phyloP scores from a whole-genome alignment of 1,140 invertebrate genomes.

The Drosophila lowei region DNA sequence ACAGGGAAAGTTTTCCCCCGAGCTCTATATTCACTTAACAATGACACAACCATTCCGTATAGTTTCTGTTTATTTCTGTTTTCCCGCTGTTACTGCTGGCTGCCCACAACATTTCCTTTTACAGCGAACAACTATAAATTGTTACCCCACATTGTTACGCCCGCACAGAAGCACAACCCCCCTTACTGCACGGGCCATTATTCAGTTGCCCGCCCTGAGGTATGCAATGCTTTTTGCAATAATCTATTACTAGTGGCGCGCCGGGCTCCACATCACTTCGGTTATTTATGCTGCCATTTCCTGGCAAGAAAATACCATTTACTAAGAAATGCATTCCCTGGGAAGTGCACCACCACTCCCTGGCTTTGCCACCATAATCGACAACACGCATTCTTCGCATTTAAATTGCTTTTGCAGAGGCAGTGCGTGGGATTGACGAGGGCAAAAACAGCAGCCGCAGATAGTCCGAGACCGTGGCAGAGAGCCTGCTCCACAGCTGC shows the following conservation, averaged over 20 bases:
- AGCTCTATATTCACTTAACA: conserved; percentile 39
- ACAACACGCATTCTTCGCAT: conserved; percentile 69
- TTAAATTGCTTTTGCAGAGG: conserved; percentile 67
- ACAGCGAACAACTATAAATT: conserved; percentile 68
- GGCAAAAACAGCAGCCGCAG: not conserved
- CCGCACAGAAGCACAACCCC: not conserved
- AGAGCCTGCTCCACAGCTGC: conserved; percentile 18
- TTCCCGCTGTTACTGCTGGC: conserved; percentile 22
- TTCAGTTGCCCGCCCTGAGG: conserved; percentile 41
- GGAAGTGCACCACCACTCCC: not conserved
- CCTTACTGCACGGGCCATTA: not conserved
- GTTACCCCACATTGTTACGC: conserved; percentile 16
- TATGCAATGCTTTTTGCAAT: conserved; percentile 72
- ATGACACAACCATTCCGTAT: conserved; percentile 43
- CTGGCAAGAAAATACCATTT: conserved; percentile 57
- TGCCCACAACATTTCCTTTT: conserved; percentile 57
- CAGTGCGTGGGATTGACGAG: conserved; percentile 56
- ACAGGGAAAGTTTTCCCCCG: conserved; percentile 25
- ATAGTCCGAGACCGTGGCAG: conserved; percentile 17
- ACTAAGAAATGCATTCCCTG: conserved; percentile 49
- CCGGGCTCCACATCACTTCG: conserved; percentile 17
- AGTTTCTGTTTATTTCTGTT: conserved; percentile 39
- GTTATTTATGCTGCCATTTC: conserved; percentile 73
- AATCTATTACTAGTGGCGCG: conserved; percentile 69
- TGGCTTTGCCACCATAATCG: conserved; percentile 31